Conservation (phyloP, 92 coral and sea anemone genomes). For the Porites cylindrica region DNA sequence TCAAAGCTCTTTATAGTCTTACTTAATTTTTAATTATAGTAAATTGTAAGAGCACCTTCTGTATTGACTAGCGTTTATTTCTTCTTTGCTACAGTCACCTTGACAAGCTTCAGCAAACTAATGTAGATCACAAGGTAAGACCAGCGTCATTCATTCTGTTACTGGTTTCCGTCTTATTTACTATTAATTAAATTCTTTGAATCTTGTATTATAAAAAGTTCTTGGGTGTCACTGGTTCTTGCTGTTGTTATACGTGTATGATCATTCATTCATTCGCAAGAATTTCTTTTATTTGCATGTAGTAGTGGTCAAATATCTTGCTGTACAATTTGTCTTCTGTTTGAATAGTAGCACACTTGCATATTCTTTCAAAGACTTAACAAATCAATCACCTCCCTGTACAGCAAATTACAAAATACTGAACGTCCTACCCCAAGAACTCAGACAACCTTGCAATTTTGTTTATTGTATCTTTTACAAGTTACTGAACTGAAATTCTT, state of each 20-base stretch:
- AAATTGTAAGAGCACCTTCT: not conserved
- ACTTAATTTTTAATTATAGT: no score
- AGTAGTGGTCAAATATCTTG: no score
- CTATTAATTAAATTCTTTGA: no score
- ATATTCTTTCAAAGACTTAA: not conserved
- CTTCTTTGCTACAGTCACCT: slow-evolving; percentile 75
- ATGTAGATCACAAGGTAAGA: slow-evolving; percentile 97
- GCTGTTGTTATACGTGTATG: no score
- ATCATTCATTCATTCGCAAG: not conserved
- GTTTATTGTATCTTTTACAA: not conserved
- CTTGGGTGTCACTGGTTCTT: no score
- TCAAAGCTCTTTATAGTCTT: no score
- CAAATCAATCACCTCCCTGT: not conserved
- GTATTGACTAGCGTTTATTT: not conserved
- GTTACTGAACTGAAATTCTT: not conserved
- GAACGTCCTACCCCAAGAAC: not conserved
- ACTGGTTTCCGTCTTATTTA: no score
- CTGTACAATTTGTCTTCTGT: no score
- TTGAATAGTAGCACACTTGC: not conserved
- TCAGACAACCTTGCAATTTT: not conserved
- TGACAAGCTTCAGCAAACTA: slow-evolving; percentile 97
- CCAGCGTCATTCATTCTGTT: not conserved
- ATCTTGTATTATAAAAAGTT: no score
- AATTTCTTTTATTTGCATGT: not conserved
- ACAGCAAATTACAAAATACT: not conserved